Base-by-base conservation (phyloP, 2,888 invertebrate species). In the Hecatera dysodea region DNA sequence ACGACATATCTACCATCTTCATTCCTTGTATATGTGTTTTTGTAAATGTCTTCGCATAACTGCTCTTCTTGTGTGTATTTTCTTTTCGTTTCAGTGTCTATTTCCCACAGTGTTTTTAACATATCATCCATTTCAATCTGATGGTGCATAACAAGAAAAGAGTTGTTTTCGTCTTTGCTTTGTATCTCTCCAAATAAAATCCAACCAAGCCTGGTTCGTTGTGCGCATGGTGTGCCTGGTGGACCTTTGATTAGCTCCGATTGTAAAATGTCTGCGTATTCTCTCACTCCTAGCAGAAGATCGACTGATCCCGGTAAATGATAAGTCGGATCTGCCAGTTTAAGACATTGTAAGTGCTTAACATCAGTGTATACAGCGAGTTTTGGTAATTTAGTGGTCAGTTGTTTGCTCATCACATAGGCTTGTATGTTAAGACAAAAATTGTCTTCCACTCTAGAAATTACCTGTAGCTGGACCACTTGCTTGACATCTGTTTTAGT, bases 161-260 rank as follows among this genome's bases (percentile, higher is more conserved):
- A 66, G 12, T 60, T 33, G 12, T 61, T 48, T 53, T 57, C 42
- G 39, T 29, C 12, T 75, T 56, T 62, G 15, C 39, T 36, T 4
- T 71, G 17, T 52, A 80, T 62, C 44, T 74, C 67, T 61, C 82
- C 83, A 39, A 78, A 77, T 39, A 84, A 48, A 27, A 84, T 78
- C 84, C 81, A 84, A 24, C 79, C 84, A 22, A 85, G 80, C 46
- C 27, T 78, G 9, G 81, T 84, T 65, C 72, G 61, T 48, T 83
- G 83, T 5, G 86, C 83, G 50, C 81, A 79, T 36, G 81, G 79
- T 19, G 75, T 46, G 7, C 77, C 80, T 17, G 75, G 77, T 29
- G 82, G 80, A 67, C 83, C 79, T 53, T 81, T 83, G 67, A 83
- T 78, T 42, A 81, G 8, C 19, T 73, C 64, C 5, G 56, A 8